Percentiles rank a stretch among this genome's conserved stretches.
phyloP scores from a whole-genome alignment of 2,797 vertebrate genomes.

The Rhadinocentrus ornatus region DNA sequence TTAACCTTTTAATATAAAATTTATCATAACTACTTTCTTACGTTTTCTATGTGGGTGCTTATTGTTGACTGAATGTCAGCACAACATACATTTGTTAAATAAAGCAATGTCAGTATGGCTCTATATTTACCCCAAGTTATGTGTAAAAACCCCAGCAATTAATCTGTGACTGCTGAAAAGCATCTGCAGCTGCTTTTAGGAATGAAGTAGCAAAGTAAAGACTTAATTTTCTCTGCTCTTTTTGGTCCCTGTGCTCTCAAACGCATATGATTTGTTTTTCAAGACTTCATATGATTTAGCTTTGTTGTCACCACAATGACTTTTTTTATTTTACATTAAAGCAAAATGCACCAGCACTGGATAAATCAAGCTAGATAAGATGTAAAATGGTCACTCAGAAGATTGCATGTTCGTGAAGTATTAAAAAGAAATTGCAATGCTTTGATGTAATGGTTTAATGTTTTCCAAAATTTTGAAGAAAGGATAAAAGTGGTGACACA shows the following conservation, averaged over 20 bases:
- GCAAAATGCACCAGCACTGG: neutral
- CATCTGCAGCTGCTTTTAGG: constrained; percentile 86
- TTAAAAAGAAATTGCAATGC: constrained; percentile 1
- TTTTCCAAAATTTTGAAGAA: constrained; percentile 10
- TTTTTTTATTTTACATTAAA: neutral
- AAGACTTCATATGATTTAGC: neutral
- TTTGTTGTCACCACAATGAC: neutral
- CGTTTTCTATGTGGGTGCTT: neutral
- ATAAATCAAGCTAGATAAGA: neutral
- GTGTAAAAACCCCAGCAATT: constrained; percentile 69
- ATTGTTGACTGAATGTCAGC: neutral
- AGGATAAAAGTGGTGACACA: neutral
- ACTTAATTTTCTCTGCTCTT: constrained; percentile 11
- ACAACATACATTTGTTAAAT: constrained; percentile 35
- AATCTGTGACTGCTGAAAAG: constrained; percentile 77
- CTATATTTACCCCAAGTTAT: constrained; percentile 71
- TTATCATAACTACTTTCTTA: neutral
- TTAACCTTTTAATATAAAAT: constrained; percentile 1
- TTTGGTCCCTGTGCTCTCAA: neutral
- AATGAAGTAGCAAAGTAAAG: constrained; percentile 72
- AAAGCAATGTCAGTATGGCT: constrained; percentile 31
- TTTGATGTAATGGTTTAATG: neutral
- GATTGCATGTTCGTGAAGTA: neutral
- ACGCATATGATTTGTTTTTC: neutral
- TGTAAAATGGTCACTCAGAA: neutral